Conservation (phyloP, 2,113 vertebrate genomes). For the Gavia stellata region DNA sequence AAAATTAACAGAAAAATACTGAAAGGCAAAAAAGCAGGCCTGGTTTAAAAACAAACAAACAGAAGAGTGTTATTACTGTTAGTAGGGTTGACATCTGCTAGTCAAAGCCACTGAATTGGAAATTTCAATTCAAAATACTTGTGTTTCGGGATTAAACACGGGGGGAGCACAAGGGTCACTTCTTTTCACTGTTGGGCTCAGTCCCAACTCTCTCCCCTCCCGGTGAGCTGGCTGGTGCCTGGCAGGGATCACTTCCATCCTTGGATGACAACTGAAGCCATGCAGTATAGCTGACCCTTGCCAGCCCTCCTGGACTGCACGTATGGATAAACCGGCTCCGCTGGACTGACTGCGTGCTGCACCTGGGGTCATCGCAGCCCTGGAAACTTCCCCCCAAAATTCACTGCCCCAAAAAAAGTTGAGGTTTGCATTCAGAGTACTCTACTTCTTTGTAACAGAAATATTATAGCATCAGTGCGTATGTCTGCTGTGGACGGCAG, state of each 20-base stretch:
- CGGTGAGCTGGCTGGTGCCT: neutral
- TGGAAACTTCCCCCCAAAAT: too few species aligned
- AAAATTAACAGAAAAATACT: neutral
- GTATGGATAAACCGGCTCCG: fast-evolving
- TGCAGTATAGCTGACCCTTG: neutral
- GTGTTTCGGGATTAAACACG: neutral
- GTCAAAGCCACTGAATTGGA: neutral
- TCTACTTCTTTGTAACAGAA: neutral
- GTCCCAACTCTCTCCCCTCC: too few species aligned
- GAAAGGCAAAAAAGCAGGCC: neutral
- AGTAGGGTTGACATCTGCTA: neutral
- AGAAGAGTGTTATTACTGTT: neutral
- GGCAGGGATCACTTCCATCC: neutral
- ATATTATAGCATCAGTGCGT: neutral
- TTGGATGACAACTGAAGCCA: fast-evolving
- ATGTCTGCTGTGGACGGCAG: neutral
- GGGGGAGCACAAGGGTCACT: too few species aligned
- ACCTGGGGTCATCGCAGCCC: neutral
- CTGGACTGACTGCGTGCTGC: neutral
- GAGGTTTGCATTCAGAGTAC: neutral
- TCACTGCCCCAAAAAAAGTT: neutral
- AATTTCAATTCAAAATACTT: neutral
- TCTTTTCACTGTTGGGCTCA: neutral
- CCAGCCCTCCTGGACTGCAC: fast-evolving
- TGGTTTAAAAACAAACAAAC: neutral